Evolutionary conservation across 2,888 invertebrate species (phyloP), one percentile per base, ranked within the genome.

Genomic region (Neoaliturus tenellus): DNA sequence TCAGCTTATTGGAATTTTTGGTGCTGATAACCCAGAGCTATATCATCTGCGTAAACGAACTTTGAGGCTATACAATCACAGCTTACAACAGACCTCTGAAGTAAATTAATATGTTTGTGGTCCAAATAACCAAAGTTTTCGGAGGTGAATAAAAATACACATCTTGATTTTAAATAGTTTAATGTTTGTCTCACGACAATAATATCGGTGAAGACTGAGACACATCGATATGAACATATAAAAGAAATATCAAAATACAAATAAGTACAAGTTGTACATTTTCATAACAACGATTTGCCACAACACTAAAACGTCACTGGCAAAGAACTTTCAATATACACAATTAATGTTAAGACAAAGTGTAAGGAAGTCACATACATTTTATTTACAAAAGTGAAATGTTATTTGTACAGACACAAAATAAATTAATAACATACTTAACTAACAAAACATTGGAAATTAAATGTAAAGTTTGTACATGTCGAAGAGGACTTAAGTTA

Each of bases 171-270:
- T 62, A 62, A 62, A 71, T 6, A 71, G 23, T 71, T 71, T 71
- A 71, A 23, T 71, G 41, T 25, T 41, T 31, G 35, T 25, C 39
- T 75, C 44, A 44, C 44, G 28, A 44, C 20, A 75, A 12, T 1
- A 10, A 28, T n/a, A 44, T 28, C 39, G 39, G 39, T 39, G 71
- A 67, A 67, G 67, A 39, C 28, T 3, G 17, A 28, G 5, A 69
- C 44, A 75, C 78, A 78, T 33, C 10, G 1, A 55, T 78, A 78
- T 78, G 78, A 78, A 51, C 78, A 78, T 78, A 78, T 23, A 78
- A 78, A 78, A 78, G 55, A 78, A 78, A 78, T 78, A 78, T 78
- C 78, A 78, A 78, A 78, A 78, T 78, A 78, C 78, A 78, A 62
- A 78, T 78, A 78, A 78, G 78, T 78, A 78, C 78, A 78, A 51